A percentile compares a stretch with the other conserved stretches of the same genome.
Evolutionary conservation across 1,140 invertebrate genomes (phyloP).

Genomic region (Rhopalosiphum padi): DNA sequence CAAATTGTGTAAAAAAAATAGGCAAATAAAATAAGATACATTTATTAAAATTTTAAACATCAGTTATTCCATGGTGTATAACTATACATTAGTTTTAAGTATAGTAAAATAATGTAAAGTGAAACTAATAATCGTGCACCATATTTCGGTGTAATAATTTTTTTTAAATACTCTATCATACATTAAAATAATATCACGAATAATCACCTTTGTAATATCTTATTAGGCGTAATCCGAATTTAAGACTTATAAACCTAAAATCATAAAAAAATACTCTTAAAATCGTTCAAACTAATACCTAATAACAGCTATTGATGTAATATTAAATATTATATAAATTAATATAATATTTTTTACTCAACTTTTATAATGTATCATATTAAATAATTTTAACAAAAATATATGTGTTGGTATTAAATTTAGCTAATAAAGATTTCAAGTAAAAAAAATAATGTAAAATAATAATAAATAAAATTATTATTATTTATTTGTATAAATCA

Average conservation of each 20-base stretch:
- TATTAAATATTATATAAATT: neutral
- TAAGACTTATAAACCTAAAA: neutral
- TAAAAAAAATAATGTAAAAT: no score
- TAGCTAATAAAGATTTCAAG: no score
- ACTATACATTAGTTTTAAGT: neutral
- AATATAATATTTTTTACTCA: neutral
- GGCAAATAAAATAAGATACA: neutral
- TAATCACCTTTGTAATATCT: neutral
- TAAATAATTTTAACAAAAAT: no score
- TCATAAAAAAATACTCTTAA: neutral
- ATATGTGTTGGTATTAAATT: no score
- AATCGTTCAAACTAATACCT: neutral
- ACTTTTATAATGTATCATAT: neutral
- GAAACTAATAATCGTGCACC: neutral
- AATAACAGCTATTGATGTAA: neutral
- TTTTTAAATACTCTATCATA: neutral
- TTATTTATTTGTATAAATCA: no score
- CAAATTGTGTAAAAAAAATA: neutral
- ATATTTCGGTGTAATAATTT: neutral
- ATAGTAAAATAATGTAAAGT: neutral
- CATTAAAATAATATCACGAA: neutral
- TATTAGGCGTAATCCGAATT: neutral
- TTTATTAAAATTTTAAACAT: neutral
- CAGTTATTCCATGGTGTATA: neutral
- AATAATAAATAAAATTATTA: no score